phyloP scores from a whole-genome alignment of 2,888 invertebrate genomes.

The Zygogramma bicolorata region DNA sequence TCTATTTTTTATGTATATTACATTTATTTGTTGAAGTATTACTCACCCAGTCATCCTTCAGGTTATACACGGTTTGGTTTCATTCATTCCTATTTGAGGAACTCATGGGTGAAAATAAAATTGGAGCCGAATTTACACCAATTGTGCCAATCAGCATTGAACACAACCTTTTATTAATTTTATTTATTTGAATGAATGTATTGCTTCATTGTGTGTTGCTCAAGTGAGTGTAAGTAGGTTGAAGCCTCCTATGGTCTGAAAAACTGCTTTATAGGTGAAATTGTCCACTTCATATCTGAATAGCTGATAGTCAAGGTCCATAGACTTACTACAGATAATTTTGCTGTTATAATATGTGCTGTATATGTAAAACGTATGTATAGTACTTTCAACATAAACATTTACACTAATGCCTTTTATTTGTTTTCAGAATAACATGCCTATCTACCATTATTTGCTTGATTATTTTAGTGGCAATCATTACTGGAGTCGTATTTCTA shows the following conservation, averaged over 20 bases:
- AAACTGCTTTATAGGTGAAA: neutral
- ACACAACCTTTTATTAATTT: neutral
- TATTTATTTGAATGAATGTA: neutral
- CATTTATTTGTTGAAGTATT: neutral
- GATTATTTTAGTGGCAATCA: conserved; percentile 25
- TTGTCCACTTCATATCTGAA: neutral
- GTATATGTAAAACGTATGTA: conserved; percentile 23
- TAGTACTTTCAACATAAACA: neutral
- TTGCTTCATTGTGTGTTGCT: neutral
- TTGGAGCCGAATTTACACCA: neutral
- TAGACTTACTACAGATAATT: neutral
- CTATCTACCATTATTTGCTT: conserved; percentile 34
- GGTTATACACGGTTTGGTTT: no score
- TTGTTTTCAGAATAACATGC: conserved; percentile 36
- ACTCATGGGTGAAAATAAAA: neutral
- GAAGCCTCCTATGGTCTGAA: neutral
- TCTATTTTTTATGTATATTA: neutral
- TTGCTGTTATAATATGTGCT: conserved; percentile 3
- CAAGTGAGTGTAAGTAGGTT: no score
- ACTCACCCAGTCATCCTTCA: no score
- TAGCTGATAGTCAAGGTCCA: no score
- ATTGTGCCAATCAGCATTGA: no score
- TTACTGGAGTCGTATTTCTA: conserved; percentile 30
- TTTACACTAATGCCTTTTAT: neutral
- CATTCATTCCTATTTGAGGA: no score